Evolutionary conservation across 2,113 vertebrate species (phyloP).

Genomic region (Leucopsar rothschildi): DNA sequence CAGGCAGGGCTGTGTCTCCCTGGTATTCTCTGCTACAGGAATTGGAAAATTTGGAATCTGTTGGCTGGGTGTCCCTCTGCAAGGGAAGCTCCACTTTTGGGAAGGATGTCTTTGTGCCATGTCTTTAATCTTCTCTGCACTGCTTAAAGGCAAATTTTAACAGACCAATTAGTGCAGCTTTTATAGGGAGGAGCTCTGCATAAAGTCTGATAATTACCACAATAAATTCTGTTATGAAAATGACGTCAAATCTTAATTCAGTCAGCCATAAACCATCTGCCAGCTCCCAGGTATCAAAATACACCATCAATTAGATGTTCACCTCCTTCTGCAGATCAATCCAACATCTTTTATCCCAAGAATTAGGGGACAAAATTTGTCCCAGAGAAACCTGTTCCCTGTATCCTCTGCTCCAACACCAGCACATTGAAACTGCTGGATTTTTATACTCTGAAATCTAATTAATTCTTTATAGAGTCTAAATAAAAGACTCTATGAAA

Average conservation of each 20-base stretch:
- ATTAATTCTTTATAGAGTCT: not conserved
- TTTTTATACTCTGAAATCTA: not conserved
- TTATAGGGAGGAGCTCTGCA: not conserved
- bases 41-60: not conserved
- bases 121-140: not conserved
- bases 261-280: not conserved
- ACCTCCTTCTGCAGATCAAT: not conserved
- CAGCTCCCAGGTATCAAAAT: not conserved
- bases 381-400: not conserved
- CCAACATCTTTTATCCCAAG: not conserved
- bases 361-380: not conserved
- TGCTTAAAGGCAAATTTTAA: not conserved
- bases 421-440: not conserved
- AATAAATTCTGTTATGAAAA: slow-evolving; percentile 37
- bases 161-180: not conserved
- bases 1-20: not conserved
- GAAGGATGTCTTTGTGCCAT: not conserved
- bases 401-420: not conserved
- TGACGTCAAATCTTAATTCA: not conserved
- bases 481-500: not conserved
- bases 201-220: not conserved
- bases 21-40: not conserved
- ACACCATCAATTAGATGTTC: not conserved
- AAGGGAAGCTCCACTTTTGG: not conserved
- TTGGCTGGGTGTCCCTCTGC: not conserved